Conservation (phyloP, 1,140 invertebrate species). For the Bombus consobrinus region DNA sequence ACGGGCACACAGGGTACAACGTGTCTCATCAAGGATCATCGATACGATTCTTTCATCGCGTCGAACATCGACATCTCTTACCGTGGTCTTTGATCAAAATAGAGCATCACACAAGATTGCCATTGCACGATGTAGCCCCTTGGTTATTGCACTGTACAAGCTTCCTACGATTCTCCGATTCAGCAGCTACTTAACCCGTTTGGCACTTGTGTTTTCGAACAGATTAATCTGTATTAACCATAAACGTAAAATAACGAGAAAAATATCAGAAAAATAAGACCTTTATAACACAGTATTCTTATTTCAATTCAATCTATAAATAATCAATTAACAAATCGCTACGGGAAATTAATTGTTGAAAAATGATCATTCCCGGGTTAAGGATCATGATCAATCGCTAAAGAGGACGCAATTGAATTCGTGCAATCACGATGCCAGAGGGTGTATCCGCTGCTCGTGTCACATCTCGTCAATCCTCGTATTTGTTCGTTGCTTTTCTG, state of each 20-base stretch:
- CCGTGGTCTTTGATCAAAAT: not conserved
- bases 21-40: not conserved
- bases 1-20: conserved; percentile 52
- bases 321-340: not conserved
- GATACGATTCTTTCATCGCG: not conserved
- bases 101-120: conserved; percentile 51
- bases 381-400: not conserved
- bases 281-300: not conserved
- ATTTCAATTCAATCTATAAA: not conserved
- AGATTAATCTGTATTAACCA: not conserved
- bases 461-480: conserved; percentile 28
- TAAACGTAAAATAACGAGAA: not conserved
- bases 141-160: conserved; percentile 44
- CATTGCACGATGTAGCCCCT: conserved; percentile 53
- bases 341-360: not conserved
- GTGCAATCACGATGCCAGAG: conserved; percentile 19
- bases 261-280: not conserved
- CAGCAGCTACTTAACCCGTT: conserved; percentile 34
- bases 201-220: conserved; percentile 36
- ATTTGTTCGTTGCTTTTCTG: conserved; percentile 54
- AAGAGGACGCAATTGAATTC: conserved; percentile 13
- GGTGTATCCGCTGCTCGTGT: conserved; percentile 17
- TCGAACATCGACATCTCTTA: not conserved
- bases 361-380: conserved; percentile 2
- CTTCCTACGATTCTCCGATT: conserved; percentile 23